These are phyloP conservation scores for Liparis tanakae DNA, from an alignment of 2,797 vertebrate species.

Conservation along the genomic window DNA sequence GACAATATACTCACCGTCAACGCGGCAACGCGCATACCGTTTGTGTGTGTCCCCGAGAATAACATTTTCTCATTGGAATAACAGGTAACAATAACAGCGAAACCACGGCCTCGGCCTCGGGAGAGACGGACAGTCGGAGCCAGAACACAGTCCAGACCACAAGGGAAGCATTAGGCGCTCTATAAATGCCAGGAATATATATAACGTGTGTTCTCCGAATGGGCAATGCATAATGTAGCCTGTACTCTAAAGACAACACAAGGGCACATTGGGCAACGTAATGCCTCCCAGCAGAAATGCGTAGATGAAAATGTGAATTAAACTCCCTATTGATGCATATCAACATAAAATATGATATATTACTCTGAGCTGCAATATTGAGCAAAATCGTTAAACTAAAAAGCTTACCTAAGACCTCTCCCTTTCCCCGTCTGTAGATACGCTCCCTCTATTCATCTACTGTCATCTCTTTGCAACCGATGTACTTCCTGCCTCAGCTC, in stretches of 20 bases:
- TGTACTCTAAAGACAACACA: background rate
- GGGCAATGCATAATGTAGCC: background rate
- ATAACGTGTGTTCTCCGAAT: slow-evolving; percentile 40
- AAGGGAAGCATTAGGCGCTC: slow-evolving; percentile 60
- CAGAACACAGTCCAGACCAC: slow-evolving; percentile 72
- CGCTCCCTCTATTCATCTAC: slow-evolving; percentile 56
- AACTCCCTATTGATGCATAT: background rate
- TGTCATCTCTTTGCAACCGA: slow-evolving; percentile 66
- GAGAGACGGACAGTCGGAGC: slow-evolving; percentile 58
- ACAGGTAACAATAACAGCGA: slow-evolving; percentile 74
- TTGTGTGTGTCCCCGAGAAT: slow-evolving; percentile 51
- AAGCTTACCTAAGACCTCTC: slow-evolving; percentile 20
- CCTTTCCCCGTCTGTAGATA: slow-evolving; percentile 27
- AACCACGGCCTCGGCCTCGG: slow-evolving; percentile 55
- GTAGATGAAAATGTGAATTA: background rate
- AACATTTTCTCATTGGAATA: slow-evolving; percentile 71
- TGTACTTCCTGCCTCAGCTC: slow-evolving; percentile 73
- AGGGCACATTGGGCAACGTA: background rate
- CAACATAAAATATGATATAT: background rate
- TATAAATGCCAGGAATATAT: slow-evolving; percentile 61
- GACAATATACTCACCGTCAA: slow-evolving; percentile 32
- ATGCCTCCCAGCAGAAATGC: slow-evolving; percentile 25
- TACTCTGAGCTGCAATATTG: background rate
- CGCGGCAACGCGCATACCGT: slow-evolving; percentile 21
- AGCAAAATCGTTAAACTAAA: background rate